A percentile compares a stretch with the other conserved stretches of the same genome.
Evolutionary conservation across 2,797 vertebrate species (phyloP).

Genomic region (Falco rusticolus): DNA sequence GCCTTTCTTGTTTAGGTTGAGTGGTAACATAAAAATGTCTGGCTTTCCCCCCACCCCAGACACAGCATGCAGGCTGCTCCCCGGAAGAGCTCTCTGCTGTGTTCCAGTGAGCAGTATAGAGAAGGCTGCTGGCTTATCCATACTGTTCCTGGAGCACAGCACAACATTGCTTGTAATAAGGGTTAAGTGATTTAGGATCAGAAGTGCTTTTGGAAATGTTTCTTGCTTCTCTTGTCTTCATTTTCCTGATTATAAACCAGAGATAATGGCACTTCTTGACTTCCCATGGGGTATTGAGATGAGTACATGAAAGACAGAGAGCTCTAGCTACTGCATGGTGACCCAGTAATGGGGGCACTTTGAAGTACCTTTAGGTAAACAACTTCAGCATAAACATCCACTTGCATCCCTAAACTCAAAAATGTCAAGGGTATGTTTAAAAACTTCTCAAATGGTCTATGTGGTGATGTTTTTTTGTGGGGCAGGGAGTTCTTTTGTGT

Average conservation of each 20-base stretch:
- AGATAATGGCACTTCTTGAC: background rate
- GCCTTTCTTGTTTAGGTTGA: background rate
- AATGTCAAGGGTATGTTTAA: background rate
- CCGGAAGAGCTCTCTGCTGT: background rate
- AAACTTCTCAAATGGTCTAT: background rate
- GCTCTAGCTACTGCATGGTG: background rate
- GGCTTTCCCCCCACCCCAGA: background rate
- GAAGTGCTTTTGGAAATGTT: background rate
- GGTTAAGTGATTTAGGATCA: background rate
- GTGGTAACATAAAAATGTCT: background rate
- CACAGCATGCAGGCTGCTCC: background rate
- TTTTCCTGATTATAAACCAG: background rate
- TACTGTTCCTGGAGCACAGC: background rate
- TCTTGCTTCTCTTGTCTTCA: background rate
- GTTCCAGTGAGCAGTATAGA: background rate
- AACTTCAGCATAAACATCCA: background rate
- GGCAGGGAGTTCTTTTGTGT: background rate
- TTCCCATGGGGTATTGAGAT: background rate
- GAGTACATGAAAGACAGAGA: background rate
- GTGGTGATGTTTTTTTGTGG: accelerated
- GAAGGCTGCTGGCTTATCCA: background rate
- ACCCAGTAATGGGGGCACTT: background rate
- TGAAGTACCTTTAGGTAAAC: background rate
- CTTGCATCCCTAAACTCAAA: background rate
- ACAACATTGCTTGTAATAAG: background rate